These are phyloP conservation scores for Clarias batrachus DNA, from an alignment of 2,113 vertebrate species.

Conservation along the genomic window DNA sequence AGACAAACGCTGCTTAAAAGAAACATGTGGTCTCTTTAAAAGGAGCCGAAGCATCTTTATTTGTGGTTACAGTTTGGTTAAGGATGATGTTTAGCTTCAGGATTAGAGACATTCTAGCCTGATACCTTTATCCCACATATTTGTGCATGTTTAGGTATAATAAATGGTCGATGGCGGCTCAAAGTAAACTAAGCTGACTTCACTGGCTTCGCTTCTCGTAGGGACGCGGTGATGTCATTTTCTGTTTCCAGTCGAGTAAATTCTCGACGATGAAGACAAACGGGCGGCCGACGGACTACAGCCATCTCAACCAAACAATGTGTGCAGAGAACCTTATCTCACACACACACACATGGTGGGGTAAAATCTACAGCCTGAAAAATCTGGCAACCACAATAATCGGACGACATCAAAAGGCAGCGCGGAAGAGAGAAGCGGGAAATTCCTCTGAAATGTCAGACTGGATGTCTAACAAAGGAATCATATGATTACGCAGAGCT, in stretches of 20 bases:
- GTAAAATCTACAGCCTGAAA: slow-evolving; percentile 35
- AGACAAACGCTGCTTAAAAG: background rate
- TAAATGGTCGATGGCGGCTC: background rate
- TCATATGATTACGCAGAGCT: slow-evolving; percentile 30
- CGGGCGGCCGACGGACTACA: background rate
- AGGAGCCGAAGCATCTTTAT: background rate
- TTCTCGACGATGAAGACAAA: slow-evolving; percentile 21
- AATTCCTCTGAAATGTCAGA: slow-evolving; percentile 43
- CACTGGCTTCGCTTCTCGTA: background rate
- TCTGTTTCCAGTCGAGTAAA: slow-evolving; percentile 21
- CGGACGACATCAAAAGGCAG: slow-evolving; percentile 29
- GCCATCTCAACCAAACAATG: slow-evolving; percentile 7
- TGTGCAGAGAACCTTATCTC: slow-evolving; percentile 22
- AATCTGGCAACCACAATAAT: slow-evolving; percentile 33
- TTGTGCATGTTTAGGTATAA: background rate
- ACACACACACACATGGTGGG: slow-evolving; percentile 5
- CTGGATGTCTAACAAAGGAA: slow-evolving; percentile 46
- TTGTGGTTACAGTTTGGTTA: background rate
- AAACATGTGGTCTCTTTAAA: background rate
- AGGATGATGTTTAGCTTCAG: too few species aligned
- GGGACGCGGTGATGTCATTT: slow-evolving; percentile 26
- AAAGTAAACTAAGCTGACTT: background rate
- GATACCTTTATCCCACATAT: background rate
- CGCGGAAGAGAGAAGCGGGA: background rate
- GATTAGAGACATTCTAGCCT: background rate